Conservation (phyloP, 2,888 invertebrate genomes). For the Drosophila suboccidentalis region DNA sequence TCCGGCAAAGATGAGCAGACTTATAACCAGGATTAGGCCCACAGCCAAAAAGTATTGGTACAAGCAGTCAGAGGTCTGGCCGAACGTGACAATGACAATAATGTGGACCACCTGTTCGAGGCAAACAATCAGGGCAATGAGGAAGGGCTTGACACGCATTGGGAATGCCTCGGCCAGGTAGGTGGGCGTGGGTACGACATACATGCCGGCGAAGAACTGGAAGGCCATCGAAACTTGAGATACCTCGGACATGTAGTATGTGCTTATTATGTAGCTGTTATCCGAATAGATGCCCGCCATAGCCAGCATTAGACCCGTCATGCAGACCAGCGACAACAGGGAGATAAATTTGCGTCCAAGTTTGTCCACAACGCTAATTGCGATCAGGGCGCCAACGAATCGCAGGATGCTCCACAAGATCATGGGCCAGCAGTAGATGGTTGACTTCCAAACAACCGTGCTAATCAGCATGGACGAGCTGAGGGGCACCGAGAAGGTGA, state of each 20-base stretch:
- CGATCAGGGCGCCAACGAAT: slow-evolving; percentile 62
- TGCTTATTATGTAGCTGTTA: slow-evolving; percentile 14
- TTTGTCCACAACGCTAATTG: slow-evolving; percentile 62
- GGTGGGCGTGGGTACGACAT: slow-evolving; percentile 66
- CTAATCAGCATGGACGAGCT: slow-evolving; percentile 53
- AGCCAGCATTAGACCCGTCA: slow-evolving; percentile 68
- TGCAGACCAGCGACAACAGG: slow-evolving; percentile 64
- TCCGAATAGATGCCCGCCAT: slow-evolving; percentile 63
- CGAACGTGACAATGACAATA: slow-evolving; percentile 61
- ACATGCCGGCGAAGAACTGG: slow-evolving; percentile 77
- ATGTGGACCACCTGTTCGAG: slow-evolving; percentile 74
- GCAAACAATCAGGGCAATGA: slow-evolving; percentile 66
- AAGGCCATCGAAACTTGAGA: slow-evolving; percentile 61
- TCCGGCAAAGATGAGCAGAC: slow-evolving; percentile 49
- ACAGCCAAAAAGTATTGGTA: slow-evolving; percentile 64
- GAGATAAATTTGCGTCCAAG: slow-evolving; percentile 69
- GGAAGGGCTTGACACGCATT: slow-evolving; percentile 71
- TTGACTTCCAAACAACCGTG: slow-evolving; percentile 20
- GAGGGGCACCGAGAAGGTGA: slow-evolving; percentile 77
- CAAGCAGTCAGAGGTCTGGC: slow-evolving; percentile 3
- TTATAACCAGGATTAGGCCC: slow-evolving; percentile 59
- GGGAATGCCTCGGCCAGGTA: slow-evolving; percentile 82
- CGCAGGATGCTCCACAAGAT: slow-evolving; percentile 69
- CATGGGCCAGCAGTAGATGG: slow-evolving; percentile 56
- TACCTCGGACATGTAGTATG: slow-evolving; percentile 62